Evolutionary conservation across 2,888 invertebrate genomes (phyloP).

Genomic region (Diaperis boleti): DNA sequence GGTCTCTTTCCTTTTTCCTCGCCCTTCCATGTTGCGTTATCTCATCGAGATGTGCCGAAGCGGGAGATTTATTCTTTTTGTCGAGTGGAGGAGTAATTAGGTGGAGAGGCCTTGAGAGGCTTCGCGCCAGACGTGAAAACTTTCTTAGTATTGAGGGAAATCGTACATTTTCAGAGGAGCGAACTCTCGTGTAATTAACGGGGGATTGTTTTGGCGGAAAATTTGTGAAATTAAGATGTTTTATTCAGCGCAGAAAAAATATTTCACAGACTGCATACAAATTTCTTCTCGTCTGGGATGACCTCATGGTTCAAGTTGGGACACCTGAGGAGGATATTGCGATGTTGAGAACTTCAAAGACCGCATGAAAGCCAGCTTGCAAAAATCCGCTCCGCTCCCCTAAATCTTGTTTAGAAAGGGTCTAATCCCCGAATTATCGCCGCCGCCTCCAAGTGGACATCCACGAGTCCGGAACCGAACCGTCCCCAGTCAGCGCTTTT

Average conservation of each 20-base stretch:
- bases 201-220: no score
- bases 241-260: no score
- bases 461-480: constrained; percentile 15
- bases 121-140: not conserved
- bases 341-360: no score
- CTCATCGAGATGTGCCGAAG: not conserved
- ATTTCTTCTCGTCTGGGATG: no score
- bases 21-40: not conserved
- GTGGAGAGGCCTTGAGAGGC: not conserved
- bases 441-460: constrained; percentile 31
- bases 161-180: no score
- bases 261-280: no score
- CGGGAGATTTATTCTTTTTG: not conserved
- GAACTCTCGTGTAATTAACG: no score
- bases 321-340: no score
- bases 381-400: constrained; percentile 28
- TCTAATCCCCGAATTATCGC: constrained; percentile 34
- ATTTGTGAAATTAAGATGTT: no score
- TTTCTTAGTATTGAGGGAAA: no score
- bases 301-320: no score
- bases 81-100: not conserved
- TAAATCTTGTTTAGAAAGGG: constrained; percentile 37
- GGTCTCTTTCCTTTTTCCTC: not conserved
- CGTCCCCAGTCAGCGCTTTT: constrained; percentile 28
- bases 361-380: constrained; percentile 35